A percentile compares a stretch with the other conserved stretches of the same genome.
phyloP scores from a whole-genome alignment of 1,140 invertebrate species.

The Neodiprion lecontei region DNA sequence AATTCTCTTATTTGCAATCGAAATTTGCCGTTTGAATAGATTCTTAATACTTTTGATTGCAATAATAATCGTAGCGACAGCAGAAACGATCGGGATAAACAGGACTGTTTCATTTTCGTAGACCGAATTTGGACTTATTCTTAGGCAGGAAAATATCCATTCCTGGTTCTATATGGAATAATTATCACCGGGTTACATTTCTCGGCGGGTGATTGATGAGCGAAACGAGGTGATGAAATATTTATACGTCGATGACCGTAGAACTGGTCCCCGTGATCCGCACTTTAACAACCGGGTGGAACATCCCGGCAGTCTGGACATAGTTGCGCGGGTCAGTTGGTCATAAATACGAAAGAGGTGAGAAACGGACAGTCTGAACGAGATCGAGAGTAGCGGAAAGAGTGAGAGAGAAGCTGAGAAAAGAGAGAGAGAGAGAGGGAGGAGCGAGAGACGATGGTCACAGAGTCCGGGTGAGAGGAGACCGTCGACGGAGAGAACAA shows the following conservation, averaged over 20 bases:
- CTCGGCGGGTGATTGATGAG: no score
- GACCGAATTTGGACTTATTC: no score
- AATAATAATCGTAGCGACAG: no score
- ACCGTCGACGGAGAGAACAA: conserved; percentile 30
- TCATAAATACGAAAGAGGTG: conserved; percentile 21
- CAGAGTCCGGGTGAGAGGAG: conserved; percentile 15
- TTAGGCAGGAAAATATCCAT: no score
- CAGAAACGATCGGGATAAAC: no score
- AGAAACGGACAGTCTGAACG: neutral
- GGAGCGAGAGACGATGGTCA: conserved; percentile 25
- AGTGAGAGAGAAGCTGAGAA: conserved; percentile 3
- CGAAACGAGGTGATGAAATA: neutral
- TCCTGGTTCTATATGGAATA: no score
- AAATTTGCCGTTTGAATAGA: no score
- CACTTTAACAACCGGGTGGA: neutral
- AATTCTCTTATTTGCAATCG: no score
- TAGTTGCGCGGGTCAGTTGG: conserved; percentile 48
- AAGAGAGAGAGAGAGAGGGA: neutral
- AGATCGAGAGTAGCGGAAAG: conserved; percentile 5
- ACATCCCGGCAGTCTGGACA: conserved; percentile 22
- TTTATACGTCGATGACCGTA: neutral
- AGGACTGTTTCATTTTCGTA: no score
- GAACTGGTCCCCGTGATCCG: neutral
- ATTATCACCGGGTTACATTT: no score
- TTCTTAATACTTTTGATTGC: no score